Evolutionary conservation across 2,888 invertebrate species (phyloP).

Genomic region (Drosophila suboccidentalis): DNA sequence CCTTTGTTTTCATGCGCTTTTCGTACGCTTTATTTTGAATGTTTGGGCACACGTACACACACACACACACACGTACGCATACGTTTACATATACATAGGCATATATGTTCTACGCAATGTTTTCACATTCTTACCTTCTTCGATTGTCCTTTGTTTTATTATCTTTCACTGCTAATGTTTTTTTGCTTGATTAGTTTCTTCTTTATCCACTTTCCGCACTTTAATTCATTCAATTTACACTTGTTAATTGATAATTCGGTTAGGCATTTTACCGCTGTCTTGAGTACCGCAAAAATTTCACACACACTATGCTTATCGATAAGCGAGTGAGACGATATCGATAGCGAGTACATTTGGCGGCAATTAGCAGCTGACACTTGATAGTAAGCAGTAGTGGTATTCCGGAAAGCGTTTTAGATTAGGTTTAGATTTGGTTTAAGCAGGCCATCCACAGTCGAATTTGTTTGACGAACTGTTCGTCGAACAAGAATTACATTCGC

Average conservation of each 20-base stretch:
- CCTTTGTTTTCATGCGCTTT: constrained; percentile 52
- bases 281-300: constrained; percentile 48
- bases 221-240: constrained; percentile 29
- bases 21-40: constrained; percentile 40
- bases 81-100: not conserved
- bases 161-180: constrained; percentile 1
- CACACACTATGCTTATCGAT: constrained; percentile 36
- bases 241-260: constrained; percentile 29
- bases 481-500: too few species aligned
- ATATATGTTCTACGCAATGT: constrained; percentile 8
- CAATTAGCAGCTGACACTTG: constrained; percentile 2
- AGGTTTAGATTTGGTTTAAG: too few species aligned
- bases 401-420: too few species aligned
- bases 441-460: too few species aligned
- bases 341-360: constrained; percentile 23
- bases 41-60: constrained; percentile 33
- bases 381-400: too few species aligned
- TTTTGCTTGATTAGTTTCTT: constrained; percentile 11
- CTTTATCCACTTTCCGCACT: constrained; percentile 15
- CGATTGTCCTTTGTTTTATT: constrained; percentile 9
- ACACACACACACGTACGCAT: not conserved
- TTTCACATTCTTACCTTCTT: constrained; percentile 42
- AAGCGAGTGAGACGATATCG: constrained; percentile 16
- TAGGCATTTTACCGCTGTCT: constrained; percentile 36
- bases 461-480: too few species aligned